Conservation (phyloP, 2,888 invertebrate genomes). For the Eumacrocentrus americanus region DNA sequence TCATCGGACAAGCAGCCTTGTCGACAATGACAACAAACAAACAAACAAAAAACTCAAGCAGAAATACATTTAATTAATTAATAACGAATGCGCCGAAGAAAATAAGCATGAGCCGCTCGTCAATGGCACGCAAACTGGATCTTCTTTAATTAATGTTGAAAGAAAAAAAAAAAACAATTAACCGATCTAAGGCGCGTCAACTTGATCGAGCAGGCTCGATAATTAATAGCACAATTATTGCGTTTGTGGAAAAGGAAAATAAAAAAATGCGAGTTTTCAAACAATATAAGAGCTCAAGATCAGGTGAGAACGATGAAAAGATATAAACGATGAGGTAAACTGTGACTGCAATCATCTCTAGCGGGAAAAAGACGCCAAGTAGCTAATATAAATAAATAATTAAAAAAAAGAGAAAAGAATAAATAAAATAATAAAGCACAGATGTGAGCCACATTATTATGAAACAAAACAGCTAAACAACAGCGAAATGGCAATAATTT, state of each 20-base stretch:
- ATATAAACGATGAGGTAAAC: slow-evolving; percentile 48
- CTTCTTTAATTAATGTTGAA: too few species aligned
- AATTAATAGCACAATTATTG: slow-evolving; percentile 1
- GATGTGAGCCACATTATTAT: background rate
- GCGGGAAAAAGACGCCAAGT: background rate
- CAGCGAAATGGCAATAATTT: slow-evolving; percentile 49
- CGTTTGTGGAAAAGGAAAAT: slow-evolving; percentile 22
- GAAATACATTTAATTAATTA: slow-evolving; percentile 27
- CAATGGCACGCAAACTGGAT: background rate
- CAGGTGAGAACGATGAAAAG: slow-evolving; percentile 23
- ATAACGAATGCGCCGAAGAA: slow-evolving; percentile 6
- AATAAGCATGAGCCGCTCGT: background rate
- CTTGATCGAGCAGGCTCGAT: too few species aligned
- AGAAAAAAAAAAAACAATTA: too few species aligned
- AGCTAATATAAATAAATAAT: background rate
- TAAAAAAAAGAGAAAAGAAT: slow-evolving; percentile 5
- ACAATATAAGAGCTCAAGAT: too few species aligned
- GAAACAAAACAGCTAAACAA: slow-evolving; percentile 16
- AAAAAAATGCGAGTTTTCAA: slow-evolving; percentile 41
- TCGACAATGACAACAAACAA: slow-evolving; percentile 30
- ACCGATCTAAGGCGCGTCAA: too few species aligned
- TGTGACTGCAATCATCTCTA: slow-evolving; percentile 61
- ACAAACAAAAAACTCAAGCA: slow-evolving; percentile 33
- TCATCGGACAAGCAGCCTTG: slow-evolving; percentile 58
- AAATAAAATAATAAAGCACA: slow-evolving; percentile 1